These are phyloP conservation scores for Nylanderia fulva DNA, from an alignment of 1,140 invertebrate genomes.

Conservation along the genomic window DNA sequence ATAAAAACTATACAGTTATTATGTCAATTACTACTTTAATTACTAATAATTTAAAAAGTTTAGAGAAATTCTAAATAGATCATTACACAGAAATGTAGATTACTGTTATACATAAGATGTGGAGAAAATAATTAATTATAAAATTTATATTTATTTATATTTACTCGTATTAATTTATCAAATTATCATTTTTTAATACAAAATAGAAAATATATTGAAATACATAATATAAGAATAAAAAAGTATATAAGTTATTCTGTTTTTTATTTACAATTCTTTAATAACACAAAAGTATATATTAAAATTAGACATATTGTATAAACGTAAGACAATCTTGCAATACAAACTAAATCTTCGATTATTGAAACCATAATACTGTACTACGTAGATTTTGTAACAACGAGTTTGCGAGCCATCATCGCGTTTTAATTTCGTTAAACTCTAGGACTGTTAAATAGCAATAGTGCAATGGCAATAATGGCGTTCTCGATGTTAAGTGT, in stretches of 20 bases:
- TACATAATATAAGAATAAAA: neutral
- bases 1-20: neutral
- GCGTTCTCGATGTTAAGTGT: neutral
- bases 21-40: neutral
- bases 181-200: too few species aligned
- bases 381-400: neutral
- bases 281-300: neutral
- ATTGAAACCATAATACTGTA: neutral
- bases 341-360: neutral
- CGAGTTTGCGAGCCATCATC: neutral
- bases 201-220: neutral
- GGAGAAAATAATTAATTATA: neutral
- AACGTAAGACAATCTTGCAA: neutral
- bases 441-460: neutral
- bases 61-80: neutral
- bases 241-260: neutral
- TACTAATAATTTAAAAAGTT: neutral
- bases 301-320: neutral
- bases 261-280: neutral
- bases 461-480: conserved; percentile 29
- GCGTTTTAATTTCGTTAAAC: neutral
- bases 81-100: neutral
- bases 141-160: neutral
- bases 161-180: too few species aligned
- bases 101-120: neutral